Evolutionary conservation across 2,113 vertebrate species (phyloP).

Genomic region (Pandion haliaetus): DNA sequence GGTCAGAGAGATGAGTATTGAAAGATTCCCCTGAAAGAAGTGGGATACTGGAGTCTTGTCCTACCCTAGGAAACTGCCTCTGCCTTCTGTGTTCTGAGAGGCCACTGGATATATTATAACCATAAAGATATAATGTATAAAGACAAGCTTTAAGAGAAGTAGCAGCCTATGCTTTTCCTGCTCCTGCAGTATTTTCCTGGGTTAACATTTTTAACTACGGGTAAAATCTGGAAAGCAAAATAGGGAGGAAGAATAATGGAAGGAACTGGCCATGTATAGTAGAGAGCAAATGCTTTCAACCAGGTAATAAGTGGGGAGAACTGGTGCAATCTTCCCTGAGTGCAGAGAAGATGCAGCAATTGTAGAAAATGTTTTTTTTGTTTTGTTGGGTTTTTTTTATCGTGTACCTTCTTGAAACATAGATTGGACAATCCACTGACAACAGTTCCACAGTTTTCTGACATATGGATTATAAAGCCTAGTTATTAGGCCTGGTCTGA

Average conservation of each 20-base stretch:
- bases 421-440: neutral
- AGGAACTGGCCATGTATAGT: neutral
- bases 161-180: neutral
- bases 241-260: neutral
- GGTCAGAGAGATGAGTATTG: neutral
- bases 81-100: neutral
- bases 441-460: neutral
- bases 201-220: neutral
- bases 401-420: neutral
- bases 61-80: neutral
- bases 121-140: neutral
- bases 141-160: neutral
- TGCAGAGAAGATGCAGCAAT: neutral
- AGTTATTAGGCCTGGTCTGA: neutral
- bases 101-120: neutral
- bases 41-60: neutral
- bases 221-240: neutral
- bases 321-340: neutral
- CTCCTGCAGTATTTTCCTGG: neutral
- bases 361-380: neutral
- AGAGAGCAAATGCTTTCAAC: neutral
- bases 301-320: neutral
- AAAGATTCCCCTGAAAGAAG: neutral
- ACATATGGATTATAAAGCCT: neutral
- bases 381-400: neutral